Evolutionary conservation across 2,888 invertebrate genomes (phyloP).

Genomic region (Caenorhabditis sp.): DNA sequence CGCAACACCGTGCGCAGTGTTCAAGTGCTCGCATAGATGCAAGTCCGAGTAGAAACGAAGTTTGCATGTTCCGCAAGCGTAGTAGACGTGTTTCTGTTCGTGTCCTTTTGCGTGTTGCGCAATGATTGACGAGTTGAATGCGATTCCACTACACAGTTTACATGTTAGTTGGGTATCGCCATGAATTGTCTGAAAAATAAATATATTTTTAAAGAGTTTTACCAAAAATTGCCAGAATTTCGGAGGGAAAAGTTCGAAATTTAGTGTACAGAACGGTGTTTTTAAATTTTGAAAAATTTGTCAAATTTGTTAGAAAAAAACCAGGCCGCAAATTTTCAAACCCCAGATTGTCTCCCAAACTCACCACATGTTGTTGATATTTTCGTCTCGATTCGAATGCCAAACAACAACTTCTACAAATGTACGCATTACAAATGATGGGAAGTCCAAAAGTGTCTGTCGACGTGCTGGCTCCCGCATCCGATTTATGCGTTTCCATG

Average conservation of each 20-base stretch:
- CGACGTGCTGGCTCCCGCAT: conserved; percentile 20
- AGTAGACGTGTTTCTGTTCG: conserved; percentile 4
- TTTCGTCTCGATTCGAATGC: conserved; percentile 23
- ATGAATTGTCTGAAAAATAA: conserved; percentile 22
- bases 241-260: too few species aligned
- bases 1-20: conserved; percentile 1
- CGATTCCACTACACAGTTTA: conserved; percentile 24
- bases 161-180: conserved; percentile 21
- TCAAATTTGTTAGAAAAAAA: too few species aligned
- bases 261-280: too few species aligned
- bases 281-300: too few species aligned
- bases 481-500: conserved; percentile 20
- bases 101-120: conserved; percentile 24
- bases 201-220: too few species aligned
- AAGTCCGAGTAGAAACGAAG: conserved; percentile 18
- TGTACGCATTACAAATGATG: not conserved
- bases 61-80: conserved; percentile 36
- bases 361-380: conserved; percentile 27
- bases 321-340: too few species aligned
- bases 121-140: conserved; percentile 24
- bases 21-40: conserved; percentile 26
- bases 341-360: too few species aligned
- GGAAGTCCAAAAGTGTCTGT: conserved; percentile 31
- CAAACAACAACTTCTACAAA: conserved; percentile 40
- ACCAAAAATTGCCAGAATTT: too few species aligned